These are phyloP conservation scores for Conops quadrifasciatus DNA, from an alignment of 2,888 invertebrate genomes.

Conservation along the genomic window DNA sequence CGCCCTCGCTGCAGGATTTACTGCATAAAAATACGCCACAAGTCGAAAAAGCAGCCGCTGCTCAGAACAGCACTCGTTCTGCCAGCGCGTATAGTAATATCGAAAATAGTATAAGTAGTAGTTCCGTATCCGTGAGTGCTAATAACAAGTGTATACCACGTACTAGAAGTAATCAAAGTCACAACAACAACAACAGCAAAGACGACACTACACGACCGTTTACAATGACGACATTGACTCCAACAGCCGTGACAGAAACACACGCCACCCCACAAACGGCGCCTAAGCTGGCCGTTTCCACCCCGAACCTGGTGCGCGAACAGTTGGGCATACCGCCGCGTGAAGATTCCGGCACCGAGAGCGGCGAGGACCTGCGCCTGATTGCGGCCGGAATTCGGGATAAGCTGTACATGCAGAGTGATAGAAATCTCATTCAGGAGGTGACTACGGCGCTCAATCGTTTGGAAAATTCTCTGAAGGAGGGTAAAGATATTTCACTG, in stretches of 20 bases:
- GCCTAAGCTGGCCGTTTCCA: not conserved
- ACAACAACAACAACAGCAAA: constrained; percentile 44
- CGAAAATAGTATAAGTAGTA: constrained; percentile 45
- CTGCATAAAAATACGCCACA: constrained; percentile 65
- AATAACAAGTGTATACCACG: constrained; percentile 35
- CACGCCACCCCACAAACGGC: not conserved
- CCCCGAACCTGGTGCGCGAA: constrained; percentile 43
- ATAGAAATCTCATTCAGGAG: constrained; percentile 76
- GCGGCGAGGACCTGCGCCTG: constrained; percentile 74
- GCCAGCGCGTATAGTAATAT: constrained; percentile 39
- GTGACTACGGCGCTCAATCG: constrained; percentile 80
- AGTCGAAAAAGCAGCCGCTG: constrained; percentile 45
- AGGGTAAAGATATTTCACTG: constrained; percentile 66
- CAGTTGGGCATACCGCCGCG: constrained; percentile 63
- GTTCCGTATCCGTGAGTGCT: constrained; percentile 55
- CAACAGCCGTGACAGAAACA: constrained; percentile 21
- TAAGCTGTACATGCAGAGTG: constrained; percentile 69
- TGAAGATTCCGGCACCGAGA: constrained; percentile 75
- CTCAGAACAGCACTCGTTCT: constrained; percentile 45
- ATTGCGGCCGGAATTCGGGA: constrained; percentile 67
- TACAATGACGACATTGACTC: constrained; percentile 23
- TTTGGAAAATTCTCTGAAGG: constrained; percentile 77
- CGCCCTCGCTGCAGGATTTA: constrained; percentile 75
- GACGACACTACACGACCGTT: constrained; percentile 33
- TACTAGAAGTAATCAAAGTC: too few relatives aligned